Percentiles rank a stretch among this genome's conserved stretches.
These are phyloP conservation scores for Tarsius wallacei DNA, from an alignment of 2,797 vertebrate genomes.

Conservation along the genomic window DNA sequence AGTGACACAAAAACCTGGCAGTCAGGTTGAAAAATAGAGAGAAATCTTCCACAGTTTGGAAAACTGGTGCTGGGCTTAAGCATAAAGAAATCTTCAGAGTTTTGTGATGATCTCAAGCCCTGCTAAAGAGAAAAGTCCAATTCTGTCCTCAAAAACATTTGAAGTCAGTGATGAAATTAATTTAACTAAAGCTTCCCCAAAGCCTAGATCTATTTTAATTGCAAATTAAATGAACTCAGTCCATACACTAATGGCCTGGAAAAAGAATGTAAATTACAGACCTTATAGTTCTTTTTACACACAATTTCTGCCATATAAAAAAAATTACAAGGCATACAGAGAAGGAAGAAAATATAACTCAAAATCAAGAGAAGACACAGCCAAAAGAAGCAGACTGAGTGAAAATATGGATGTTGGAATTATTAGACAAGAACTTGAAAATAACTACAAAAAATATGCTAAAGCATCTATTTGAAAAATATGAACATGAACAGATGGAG, in stretches of 20 bases:
- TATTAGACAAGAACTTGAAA: neutral
- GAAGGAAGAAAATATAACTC: neutral
- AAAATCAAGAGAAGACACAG: conserved; percentile 8
- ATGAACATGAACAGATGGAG: neutral
- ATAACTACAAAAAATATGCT: conserved; percentile 32
- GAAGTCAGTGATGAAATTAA: neutral
- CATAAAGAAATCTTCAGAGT: neutral
- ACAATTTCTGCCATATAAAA: neutral
- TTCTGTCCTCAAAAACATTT: neutral
- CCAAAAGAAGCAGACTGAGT: conserved; percentile 42
- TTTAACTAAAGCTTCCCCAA: neutral
- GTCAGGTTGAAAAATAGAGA: neutral
- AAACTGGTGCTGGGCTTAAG: neutral
- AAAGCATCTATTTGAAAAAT: conserved; percentile 40
- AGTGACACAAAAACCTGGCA: neutral
- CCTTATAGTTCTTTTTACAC: neutral
- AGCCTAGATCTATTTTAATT: neutral
- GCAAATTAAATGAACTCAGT: conserved; percentile 25
- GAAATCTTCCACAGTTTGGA: neutral
- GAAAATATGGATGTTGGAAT: neutral
- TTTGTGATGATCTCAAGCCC: neutral
- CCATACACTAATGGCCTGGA: neutral
- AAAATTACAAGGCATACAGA: neutral
- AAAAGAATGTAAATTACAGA: neutral
- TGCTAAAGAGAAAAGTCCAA: neutral